Evolutionary conservation across 1,140 invertebrate genomes (phyloP).

Genomic region (Pseudoatta argentina): DNA sequence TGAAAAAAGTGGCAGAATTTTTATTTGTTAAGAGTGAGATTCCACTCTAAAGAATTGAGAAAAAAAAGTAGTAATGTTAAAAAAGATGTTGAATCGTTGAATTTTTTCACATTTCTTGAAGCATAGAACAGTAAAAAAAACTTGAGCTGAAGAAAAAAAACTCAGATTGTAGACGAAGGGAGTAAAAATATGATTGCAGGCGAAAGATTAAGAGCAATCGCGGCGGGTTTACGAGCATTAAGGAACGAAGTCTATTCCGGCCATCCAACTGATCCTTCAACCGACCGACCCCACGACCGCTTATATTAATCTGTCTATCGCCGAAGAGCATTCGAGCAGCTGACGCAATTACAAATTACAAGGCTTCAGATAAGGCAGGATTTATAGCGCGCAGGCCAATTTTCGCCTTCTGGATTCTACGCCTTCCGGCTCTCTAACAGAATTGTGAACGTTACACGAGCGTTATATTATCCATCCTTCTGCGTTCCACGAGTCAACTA

Average conservation of each 20-base stretch:
- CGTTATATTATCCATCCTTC: slow-evolving; percentile 13
- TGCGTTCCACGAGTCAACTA: slow-evolving; percentile 23
- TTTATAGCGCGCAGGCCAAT: slow-evolving; percentile 1
- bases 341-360: slow-evolving; percentile 20
- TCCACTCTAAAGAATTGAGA: too few species aligned
- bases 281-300: neutral
- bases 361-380: neutral
- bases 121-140: too few species aligned
- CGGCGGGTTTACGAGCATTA: slow-evolving; percentile 19
- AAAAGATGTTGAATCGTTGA: neutral
- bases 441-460: slow-evolving; percentile 19
- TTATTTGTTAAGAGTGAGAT: too few species aligned
- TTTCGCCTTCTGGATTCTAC: neutral
- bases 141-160: too few species aligned
- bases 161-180: too few species aligned
- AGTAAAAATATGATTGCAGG: too few species aligned
- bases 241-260: neutral
- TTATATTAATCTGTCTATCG: slow-evolving; percentile 26
- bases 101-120: too few species aligned
- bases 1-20: too few species aligned
- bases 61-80: too few species aligned
- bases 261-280: neutral
- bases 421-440: neutral
- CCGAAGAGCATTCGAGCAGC: neutral
- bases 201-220: neutral